Percentiles rank a stretch among this genome's conserved stretches.
phyloP scores from a whole-genome alignment of 2,113 vertebrate species.

The Neopipo cinnamomea region DNA sequence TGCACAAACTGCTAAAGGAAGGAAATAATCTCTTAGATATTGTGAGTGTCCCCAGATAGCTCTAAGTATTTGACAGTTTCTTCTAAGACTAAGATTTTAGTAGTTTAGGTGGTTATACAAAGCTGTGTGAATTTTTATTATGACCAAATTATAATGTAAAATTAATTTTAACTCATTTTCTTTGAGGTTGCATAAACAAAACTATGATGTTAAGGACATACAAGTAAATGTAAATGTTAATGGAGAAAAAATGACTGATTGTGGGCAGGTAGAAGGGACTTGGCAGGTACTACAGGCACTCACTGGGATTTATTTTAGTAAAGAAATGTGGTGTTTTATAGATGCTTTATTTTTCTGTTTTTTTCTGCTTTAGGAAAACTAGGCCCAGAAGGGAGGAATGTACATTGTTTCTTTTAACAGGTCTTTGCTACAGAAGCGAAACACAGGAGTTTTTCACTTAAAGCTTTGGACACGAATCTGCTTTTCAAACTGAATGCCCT shows the following conservation, averaged over 20 bases:
- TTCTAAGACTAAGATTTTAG: background rate
- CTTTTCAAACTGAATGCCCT: background rate
- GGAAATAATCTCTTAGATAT: background rate
- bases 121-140: background rate
- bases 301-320: background rate
- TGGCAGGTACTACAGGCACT: background rate
- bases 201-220: background rate
- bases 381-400: background rate
- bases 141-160: background rate
- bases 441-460: background rate
- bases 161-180: background rate
- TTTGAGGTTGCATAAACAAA: background rate
- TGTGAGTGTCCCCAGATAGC: background rate
- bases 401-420: background rate
- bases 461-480: background rate
- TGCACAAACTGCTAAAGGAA: constrained; percentile 1
- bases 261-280: background rate
- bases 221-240: background rate
- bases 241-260: background rate
- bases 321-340: background rate
- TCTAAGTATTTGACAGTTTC: background rate
- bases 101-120: background rate
- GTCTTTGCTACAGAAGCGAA: background rate
- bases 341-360: background rate
- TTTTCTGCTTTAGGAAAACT: background rate